These are phyloP conservation scores for Clinocottus analis DNA, from an alignment of 2,113 vertebrate species.

Conservation along the genomic window DNA sequence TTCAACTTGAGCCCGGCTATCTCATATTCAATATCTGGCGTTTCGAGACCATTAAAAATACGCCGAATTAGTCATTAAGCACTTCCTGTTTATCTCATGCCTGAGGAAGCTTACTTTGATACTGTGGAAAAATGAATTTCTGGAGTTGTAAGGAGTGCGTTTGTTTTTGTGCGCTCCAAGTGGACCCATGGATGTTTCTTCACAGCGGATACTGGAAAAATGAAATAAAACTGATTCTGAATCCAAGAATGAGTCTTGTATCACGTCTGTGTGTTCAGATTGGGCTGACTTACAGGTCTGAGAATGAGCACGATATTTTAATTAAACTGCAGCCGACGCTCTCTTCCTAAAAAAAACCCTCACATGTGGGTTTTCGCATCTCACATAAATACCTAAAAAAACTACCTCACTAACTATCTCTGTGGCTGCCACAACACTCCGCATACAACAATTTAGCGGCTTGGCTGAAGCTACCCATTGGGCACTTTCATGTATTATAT, in stretches of 20 bases:
- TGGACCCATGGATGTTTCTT: not conserved
- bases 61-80: not conserved
- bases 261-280: not conserved
- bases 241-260: not conserved
- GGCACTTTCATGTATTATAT: constrained; percentile 24
- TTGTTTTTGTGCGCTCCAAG: not conserved
- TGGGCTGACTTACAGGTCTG: not conserved
- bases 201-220: not conserved
- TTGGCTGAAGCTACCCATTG: constrained; percentile 19
- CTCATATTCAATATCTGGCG: not conserved
- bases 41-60: not conserved
- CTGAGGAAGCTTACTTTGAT: not conserved
- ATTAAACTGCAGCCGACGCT: not conserved
- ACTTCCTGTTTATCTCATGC: not conserved
- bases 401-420: not conserved
- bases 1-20: not conserved
- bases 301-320: not conserved
- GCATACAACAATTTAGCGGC: constrained; percentile 21
- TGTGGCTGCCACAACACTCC: constrained; percentile 13
- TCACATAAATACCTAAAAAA: not conserved
- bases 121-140: not conserved
- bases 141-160: not conserved
- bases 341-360: not conserved
- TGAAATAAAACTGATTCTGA: not conserved
- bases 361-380: not conserved